These are phyloP conservation scores for Paratilapia polleni DNA, from an alignment of 2,113 vertebrate genomes.

Conservation along the genomic window DNA sequence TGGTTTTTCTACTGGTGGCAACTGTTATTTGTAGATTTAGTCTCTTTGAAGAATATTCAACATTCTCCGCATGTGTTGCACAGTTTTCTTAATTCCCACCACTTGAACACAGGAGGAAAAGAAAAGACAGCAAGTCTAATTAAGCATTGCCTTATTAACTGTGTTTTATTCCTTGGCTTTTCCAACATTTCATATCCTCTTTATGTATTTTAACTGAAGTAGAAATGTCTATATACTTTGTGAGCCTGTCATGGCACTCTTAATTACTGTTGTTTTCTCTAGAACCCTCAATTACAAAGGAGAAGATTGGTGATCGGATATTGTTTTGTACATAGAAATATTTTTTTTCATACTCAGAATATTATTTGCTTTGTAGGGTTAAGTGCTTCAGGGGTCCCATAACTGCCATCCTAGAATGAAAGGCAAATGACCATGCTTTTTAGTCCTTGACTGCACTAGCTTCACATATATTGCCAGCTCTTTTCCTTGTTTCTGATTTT, in stretches of 20 bases:
- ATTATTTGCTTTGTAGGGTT: background rate
- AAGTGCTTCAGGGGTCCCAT: background rate
- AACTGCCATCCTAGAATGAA: background rate
- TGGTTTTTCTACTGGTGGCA: background rate
- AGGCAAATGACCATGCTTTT: background rate
- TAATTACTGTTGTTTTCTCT: background rate
- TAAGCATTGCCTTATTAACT: background rate
- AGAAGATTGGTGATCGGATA: background rate
- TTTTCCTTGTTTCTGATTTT: background rate
- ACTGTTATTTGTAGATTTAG: background rate
- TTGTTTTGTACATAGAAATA: background rate
- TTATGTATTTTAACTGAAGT: background rate
- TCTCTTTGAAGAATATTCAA: conserved; percentile 14
- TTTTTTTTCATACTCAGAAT: background rate
- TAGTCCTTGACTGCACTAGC: background rate
- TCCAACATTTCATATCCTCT: background rate
- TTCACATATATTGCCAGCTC: background rate
- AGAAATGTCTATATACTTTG: background rate
- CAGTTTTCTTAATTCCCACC: background rate
- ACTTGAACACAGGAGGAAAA: background rate
- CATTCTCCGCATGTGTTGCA: background rate
- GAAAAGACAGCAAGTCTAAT: background rate
- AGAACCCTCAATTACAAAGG: background rate
- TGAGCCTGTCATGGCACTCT: background rate
- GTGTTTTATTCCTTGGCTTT: background rate